phyloP scores from a whole-genome alignment of 1,140 invertebrate species.

The Carposina sasakii region DNA sequence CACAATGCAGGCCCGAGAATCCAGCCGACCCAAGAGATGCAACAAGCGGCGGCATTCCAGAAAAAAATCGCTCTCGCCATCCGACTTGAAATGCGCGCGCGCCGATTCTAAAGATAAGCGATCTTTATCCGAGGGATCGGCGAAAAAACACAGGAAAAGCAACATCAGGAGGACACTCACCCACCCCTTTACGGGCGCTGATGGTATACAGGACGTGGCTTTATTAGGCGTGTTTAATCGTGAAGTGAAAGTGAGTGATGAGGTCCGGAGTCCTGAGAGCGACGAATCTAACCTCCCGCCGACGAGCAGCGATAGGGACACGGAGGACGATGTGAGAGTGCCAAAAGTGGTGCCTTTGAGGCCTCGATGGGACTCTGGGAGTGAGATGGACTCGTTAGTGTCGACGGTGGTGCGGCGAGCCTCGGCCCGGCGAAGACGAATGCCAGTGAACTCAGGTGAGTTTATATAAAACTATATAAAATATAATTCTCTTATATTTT shows the following conservation, averaged over 20 bases:
- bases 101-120: conserved; percentile 53
- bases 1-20: conserved; percentile 62
- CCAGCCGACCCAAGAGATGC: conserved; percentile 58
- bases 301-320: conserved; percentile 62
- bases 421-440: conserved; percentile 54
- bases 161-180: conserved; percentile 67
- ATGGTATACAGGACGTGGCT: conserved; percentile 46
- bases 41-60: conserved; percentile 68
- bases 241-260: conserved; percentile 40
- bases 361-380: conserved; percentile 60
- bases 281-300: conserved; percentile 62
- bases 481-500: too few relatives aligned
- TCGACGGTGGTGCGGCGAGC: conserved; percentile 62
- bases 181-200: conserved; percentile 58
- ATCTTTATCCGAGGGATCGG: conserved; percentile 66
- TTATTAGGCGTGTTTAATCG: conserved; percentile 47
- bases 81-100: conserved; percentile 60
- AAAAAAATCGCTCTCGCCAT: conserved; percentile 70
- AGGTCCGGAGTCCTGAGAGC: conserved; percentile 43
- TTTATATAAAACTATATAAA: too few relatives aligned
- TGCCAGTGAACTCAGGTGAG: conserved; percentile 63
- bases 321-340: conserved; percentile 55
- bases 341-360: conserved; percentile 34
- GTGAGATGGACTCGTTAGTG: conserved; percentile 67
- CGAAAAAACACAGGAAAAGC: conserved; percentile 67